Evolutionary conservation across 2,797 vertebrate genomes (phyloP).

Genomic region (Sebastes wilsoni): DNA sequence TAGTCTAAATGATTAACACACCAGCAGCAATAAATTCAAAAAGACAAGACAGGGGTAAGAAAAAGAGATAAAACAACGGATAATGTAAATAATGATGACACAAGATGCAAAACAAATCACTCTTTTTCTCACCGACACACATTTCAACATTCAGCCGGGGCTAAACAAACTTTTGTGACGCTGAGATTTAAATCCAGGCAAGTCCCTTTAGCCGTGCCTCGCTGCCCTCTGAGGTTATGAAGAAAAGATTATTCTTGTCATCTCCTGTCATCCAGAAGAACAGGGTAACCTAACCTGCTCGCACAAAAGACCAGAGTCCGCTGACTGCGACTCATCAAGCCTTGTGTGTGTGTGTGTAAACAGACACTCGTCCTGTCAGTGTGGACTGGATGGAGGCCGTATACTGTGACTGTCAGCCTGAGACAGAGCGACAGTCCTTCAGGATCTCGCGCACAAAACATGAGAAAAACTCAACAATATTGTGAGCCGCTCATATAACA

Average conservation of each 20-base stretch:
- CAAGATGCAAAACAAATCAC: not conserved
- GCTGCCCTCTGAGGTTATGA: slow-evolving; percentile 29
- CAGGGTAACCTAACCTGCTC: slow-evolving; percentile 69
- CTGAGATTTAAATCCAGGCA: slow-evolving; percentile 29
- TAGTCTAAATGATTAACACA: not conserved
- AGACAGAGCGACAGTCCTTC: not conserved
- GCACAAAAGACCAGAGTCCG: slow-evolving; percentile 27
- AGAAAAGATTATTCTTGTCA: slow-evolving; percentile 52
- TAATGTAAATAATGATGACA: not conserved
- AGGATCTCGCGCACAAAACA: not conserved
- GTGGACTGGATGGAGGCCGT: not conserved
- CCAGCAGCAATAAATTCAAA: not conserved
- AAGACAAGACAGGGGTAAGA: not conserved
- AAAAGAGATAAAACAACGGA: not conserved
- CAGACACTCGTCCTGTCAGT: not conserved
- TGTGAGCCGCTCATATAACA: not conserved
- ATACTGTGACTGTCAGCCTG: slow-evolving; percentile 22
- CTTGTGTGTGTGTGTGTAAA: not conserved
- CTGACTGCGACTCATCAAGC: slow-evolving; percentile 55
- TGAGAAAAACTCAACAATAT: not conserved
- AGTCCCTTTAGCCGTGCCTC: not conserved
- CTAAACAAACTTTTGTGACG: not conserved
- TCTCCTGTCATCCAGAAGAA: slow-evolving; percentile 49
- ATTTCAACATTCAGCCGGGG: not conserved
- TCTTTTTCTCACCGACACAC: not conserved